These are phyloP conservation scores for Periophthalmus modestus DNA, from an alignment of 2,113 vertebrate species.

Conservation along the genomic window DNA sequence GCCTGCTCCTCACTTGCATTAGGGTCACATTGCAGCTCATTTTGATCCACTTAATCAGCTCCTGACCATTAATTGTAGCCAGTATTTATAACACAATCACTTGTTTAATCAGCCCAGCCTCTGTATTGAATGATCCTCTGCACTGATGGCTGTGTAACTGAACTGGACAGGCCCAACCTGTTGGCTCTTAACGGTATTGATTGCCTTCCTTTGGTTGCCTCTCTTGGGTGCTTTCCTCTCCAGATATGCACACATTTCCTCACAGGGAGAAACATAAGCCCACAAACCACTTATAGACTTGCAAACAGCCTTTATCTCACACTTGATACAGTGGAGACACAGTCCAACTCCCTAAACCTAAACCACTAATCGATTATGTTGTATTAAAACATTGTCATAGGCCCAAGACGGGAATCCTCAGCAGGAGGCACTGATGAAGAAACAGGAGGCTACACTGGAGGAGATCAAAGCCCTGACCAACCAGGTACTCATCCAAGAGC, in stretches of 20 bases:
- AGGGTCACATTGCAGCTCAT: slow-evolving; percentile 21
- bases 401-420: slow-evolving; percentile 75
- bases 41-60: slow-evolving; percentile 52
- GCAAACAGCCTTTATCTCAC: slow-evolving; percentile 35
- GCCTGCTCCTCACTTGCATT: slow-evolving; percentile 1
- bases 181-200: slow-evolving; percentile 60
- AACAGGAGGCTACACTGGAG: slow-evolving; percentile 84
- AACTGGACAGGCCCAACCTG: slow-evolving; percentile 46
- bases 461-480: slow-evolving; percentile 82
- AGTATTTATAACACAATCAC: slow-evolving; percentile 37
- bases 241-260: slow-evolving; percentile 24
- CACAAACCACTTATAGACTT: slow-evolving; percentile 32
- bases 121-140: slow-evolving; percentile 26
- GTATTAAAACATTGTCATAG: slow-evolving; percentile 66
- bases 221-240: slow-evolving; percentile 44
- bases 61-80: slow-evolving; percentile 40
- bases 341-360: background rate
- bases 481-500: slow-evolving; percentile 76
- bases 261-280: slow-evolving; percentile 42
- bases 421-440: slow-evolving; percentile 85
- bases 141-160: slow-evolving; percentile 24
- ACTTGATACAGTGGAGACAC: slow-evolving; percentile 23
- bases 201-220: slow-evolving; percentile 58
- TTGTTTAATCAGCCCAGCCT: slow-evolving; percentile 46
- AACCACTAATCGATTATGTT: slow-evolving; percentile 43